Base-by-base conservation (phyloP, 2,797 vertebrate species). In the Spinibarbus caldwelli region DNA sequence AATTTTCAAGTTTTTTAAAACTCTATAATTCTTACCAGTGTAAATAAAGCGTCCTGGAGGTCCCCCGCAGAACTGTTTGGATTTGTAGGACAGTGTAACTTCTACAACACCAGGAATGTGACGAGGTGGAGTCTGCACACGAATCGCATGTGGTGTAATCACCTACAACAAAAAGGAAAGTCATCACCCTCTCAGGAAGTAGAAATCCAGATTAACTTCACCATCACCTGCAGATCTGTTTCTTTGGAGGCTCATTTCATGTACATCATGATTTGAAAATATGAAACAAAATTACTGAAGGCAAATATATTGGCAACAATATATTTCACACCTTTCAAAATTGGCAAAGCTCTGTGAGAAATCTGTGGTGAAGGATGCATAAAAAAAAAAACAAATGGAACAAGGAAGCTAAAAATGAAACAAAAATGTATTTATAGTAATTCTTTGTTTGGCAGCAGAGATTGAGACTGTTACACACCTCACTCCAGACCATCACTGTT, bases 81-180 rank as follows among this genome's bases (percentile, higher is more conserved):
- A 71, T 49, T 71, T 85, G 67, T 72, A 80, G 43, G 43, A 85
- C 29, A 85, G 67, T 1, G 77, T 72, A 23, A 85, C 84, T 41
- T 85, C 84, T 3, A 85, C 77, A 59, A 80, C 77, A 11, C 84
- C 84, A 85, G 84, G 84, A 10, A 49, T 71, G 52, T 80, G 77
- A 47, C 29, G 84, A 73, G 84, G 77, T 72, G 84, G 77, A 64
- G 84, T 85, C 77, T 62, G 67, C 67, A 73, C 77, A 64, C 84
- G 77, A 31, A 85, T 85, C 0, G 84, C 75, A 62, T 49, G 77
- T 12, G 77, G 21, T 47, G 84, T 80, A 57, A 85, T 79, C 67
- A 85, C 54, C 84, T 85, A 15, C 43, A 31, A 62, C 29, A 78
- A 31, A 72, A 14, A 38, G 5, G 8, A 62, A 45, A 11, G 1